Percentiles rank a stretch among this genome's conserved stretches.
Conservation (phyloP, 2,797 vertebrate genomes). For the Poecilia gillii region DNA sequence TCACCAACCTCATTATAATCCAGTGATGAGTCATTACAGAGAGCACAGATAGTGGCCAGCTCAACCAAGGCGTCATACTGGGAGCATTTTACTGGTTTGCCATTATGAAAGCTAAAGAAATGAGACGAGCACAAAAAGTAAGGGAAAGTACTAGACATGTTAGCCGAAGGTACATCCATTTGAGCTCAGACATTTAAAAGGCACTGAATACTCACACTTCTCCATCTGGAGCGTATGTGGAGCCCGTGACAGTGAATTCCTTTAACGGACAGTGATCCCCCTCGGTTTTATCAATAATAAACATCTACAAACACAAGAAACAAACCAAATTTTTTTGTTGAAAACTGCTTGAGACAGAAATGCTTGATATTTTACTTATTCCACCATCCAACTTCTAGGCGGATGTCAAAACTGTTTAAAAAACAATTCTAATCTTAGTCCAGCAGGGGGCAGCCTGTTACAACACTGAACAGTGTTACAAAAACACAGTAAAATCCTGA, state of each 20-base stretch:
- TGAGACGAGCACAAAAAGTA: neutral
- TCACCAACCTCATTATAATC: conserved; percentile 91
- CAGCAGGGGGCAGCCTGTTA: conserved; percentile 64
- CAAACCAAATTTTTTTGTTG: neutral
- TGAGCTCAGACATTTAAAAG: neutral
- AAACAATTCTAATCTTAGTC: neutral
- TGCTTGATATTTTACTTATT: neutral
- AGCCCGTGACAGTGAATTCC: conserved; percentile 94
- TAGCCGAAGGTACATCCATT: neutral
- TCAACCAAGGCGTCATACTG: conserved; percentile 92
- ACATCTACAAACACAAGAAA: conserved; percentile 83
- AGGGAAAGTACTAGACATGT: neutral
- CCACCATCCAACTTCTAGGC: neutral
- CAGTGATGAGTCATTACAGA: conserved; percentile 95
- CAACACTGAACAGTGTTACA: conserved; percentile 22
- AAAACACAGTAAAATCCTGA: conserved; percentile 34
- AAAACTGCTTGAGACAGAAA: neutral
- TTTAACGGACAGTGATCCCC: conserved; percentile 89
- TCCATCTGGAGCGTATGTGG: conserved; percentile 95
- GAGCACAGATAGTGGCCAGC: conserved; percentile 92
- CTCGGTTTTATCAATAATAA: conserved; percentile 89
- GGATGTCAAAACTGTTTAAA: neutral
- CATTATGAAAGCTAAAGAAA: conserved; percentile 81
- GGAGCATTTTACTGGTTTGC: conserved; percentile 84
- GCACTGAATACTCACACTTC: conserved; percentile 88